These are phyloP conservation scores for Hafferia zeledoni DNA, from an alignment of 2,797 vertebrate genomes.

Conservation along the genomic window DNA sequence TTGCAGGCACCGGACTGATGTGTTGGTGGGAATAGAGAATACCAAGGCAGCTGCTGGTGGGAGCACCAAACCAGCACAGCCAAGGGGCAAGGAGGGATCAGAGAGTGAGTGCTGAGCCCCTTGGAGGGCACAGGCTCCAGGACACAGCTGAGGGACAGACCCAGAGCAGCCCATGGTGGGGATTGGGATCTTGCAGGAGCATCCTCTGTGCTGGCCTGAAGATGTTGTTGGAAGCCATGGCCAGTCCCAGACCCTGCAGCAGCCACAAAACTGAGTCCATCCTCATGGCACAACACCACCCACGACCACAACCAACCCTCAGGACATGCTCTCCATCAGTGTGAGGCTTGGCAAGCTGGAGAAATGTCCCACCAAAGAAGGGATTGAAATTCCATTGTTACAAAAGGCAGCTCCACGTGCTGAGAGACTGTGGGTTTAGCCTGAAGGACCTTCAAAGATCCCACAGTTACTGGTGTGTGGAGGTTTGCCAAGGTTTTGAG, in stretches of 20 bases:
- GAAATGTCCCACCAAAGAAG: background rate
- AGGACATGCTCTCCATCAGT: accelerated
- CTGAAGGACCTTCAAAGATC: background rate
- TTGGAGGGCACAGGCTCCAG: background rate
- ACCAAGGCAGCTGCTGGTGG: background rate
- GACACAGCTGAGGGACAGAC: background rate
- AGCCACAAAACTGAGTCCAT: background rate
- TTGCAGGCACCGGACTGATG: background rate
- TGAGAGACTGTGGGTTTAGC: background rate
- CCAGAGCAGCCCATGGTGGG: background rate
- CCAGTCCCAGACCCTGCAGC: background rate
- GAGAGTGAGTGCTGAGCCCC: background rate
- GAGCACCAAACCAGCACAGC: background rate
- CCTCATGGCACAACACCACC: background rate
- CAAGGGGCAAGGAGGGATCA: background rate
- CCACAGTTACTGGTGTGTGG: background rate
- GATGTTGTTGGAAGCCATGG: background rate
- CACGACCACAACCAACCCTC: background rate
- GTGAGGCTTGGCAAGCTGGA: background rate
- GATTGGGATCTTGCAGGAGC: background rate
- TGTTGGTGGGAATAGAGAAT: background rate
- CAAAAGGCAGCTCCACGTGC: background rate
- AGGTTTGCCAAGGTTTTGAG: background rate
- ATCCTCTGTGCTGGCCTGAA: background rate
- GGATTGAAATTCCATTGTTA: background rate